These are phyloP conservation scores for Ictalurus punctatus DNA, from an alignment of 2,113 vertebrate genomes.

Conservation along the genomic window DNA sequence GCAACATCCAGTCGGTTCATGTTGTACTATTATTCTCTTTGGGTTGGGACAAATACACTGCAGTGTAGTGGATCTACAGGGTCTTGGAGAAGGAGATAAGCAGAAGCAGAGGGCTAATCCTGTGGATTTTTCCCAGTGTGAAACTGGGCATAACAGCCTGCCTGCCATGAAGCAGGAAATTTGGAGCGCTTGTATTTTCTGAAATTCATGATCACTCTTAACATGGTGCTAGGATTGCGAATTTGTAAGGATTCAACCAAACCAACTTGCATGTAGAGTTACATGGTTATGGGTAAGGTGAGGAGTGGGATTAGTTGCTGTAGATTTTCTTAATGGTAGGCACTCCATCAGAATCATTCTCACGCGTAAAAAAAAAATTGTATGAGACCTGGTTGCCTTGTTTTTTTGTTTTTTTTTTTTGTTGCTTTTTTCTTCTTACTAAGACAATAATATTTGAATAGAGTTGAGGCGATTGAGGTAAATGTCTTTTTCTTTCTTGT, in stretches of 20 bases:
- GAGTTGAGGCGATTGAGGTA: background rate
- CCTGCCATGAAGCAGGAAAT: constrained; percentile 62
- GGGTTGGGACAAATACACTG: background rate
- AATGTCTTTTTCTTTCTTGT: background rate
- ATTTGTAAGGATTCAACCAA: background rate
- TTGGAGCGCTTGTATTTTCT: constrained; percentile 38
- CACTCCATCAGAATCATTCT: background rate
- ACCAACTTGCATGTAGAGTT: too few relatives aligned
- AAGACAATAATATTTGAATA: background rate
- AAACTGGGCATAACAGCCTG: constrained; percentile 54
- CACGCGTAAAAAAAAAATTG: background rate
- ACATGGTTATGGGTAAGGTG: background rate
- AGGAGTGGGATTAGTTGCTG: background rate
- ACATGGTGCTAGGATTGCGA: background rate
- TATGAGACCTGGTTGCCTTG: background rate
- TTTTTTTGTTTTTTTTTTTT: background rate
- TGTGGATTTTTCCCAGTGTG: constrained; percentile 68
- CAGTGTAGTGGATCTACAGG: constrained; percentile 36
- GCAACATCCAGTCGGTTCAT: background rate
- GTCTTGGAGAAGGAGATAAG: constrained; percentile 59
- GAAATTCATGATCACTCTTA: background rate
- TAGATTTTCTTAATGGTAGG: background rate
- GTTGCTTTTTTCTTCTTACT: background rate
- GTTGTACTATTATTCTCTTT: background rate
- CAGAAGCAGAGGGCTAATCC: constrained; percentile 68